Base-by-base conservation (phyloP, 2,888 invertebrate genomes). In the Leptura quadrifasciata region DNA sequence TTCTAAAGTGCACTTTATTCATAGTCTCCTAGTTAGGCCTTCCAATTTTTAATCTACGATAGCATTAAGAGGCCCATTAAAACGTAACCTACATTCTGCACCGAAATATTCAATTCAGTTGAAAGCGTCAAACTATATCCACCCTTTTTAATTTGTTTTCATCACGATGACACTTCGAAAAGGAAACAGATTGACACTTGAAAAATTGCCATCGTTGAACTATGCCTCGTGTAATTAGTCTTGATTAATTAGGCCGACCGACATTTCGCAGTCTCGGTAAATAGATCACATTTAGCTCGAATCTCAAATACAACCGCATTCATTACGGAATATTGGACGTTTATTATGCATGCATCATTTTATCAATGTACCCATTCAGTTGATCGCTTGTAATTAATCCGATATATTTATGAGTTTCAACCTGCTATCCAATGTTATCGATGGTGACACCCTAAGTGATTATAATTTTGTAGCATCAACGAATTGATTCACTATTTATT, bases 211-310 rank as follows among this genome's bases (percentile, higher is more conserved):
- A 21, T 39, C 72, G 64, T 65, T 55, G 64, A 63, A 35, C 71
- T 71, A 39, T 47, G 64, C 12, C 39, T 54, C 55, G 63, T 35
- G 72, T 72, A 72, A 72, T 72, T 72, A 72, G 72, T 31, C 15
- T 63, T 72, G 72, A 72, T 72, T 72, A 72, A 72, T 72, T 72
- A 60, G 68, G 55, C 55, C 12, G 39, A 31, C 35, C 54, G 72
- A 54, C 31, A 31, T 54, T 64, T 55, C 27, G 55, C 71, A 31
- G 55, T 47, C 47, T 47, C 47, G 47, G 63, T 17, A 20, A 35
- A 63, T 18, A 20, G 27, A 39, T 12, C 39, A n/a, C 24, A 21
- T 24, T 24, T n/a, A n/a, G 15, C 4, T 27, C 60, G 21, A 58
- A 27, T 58, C n/a, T 15, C 58, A 58, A 58, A 58, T 58, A 27